Conservation (phyloP, 2,888 invertebrate species). For the Pterostichus niger region DNA sequence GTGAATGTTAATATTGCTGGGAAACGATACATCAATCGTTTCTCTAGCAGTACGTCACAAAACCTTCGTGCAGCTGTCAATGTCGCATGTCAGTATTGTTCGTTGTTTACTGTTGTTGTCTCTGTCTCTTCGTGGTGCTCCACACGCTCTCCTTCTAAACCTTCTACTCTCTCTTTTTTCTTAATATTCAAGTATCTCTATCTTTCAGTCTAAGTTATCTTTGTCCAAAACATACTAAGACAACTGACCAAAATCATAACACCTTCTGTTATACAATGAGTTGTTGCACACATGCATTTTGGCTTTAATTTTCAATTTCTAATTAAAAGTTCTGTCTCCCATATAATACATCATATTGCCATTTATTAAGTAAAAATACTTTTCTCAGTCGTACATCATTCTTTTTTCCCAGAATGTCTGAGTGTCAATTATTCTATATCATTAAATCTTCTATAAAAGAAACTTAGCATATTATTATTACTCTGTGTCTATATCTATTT, state of each 20-base stretch:
- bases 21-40: constrained; percentile 63
- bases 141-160: constrained; percentile 68
- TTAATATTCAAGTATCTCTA: constrained; percentile 47
- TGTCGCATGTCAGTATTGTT: constrained; percentile 77
- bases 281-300: constrained; percentile 32
- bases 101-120: constrained; percentile 77
- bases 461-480: constrained; percentile 64
- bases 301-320: constrained; percentile 12
- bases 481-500: constrained; percentile 68
- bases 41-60: constrained; percentile 61
- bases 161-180: constrained; percentile 13
- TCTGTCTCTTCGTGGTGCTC: constrained; percentile 74
- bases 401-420: constrained; percentile 65
- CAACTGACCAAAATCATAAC: constrained; percentile 55
- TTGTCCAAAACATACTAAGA: constrained; percentile 51
- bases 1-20: constrained; percentile 61
- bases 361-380: constrained; percentile 20
- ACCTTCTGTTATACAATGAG: constrained; percentile 21
- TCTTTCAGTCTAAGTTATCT: constrained; percentile 36
- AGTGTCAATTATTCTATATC: constrained; percentile 68
- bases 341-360: constrained; percentile 35
- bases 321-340: constrained; percentile 1
- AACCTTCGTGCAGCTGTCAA: constrained; percentile 70
- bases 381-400: constrained; percentile 38
- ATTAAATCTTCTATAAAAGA: constrained; percentile 65